A percentile compares a stretch with the other conserved stretches of the same genome.
These are phyloP conservation scores for Schizopygopsis pylzovi DNA, from an alignment of 2,797 vertebrate genomes.

Conservation along the genomic window DNA sequence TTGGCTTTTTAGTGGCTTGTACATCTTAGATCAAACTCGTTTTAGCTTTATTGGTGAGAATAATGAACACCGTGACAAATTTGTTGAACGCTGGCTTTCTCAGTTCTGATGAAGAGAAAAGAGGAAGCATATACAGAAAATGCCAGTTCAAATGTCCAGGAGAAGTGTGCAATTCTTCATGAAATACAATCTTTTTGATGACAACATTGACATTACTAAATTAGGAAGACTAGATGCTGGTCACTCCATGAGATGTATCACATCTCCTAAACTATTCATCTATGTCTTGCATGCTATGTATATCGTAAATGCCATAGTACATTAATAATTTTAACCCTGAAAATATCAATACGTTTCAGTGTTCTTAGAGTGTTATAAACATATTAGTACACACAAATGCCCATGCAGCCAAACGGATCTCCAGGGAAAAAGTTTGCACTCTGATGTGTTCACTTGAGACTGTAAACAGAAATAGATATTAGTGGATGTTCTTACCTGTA, in stretches of 20 bases:
- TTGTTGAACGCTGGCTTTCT: neutral
- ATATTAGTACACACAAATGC: neutral
- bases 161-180: constrained; percentile 34
- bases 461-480: constrained; percentile 43
- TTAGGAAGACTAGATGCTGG: constrained; percentile 39
- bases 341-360: constrained; percentile 1
- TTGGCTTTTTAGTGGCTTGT: neutral
- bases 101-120: neutral
- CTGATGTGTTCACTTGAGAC: constrained; percentile 4
- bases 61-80: neutral
- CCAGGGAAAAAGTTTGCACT: neutral
- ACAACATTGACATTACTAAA: constrained; percentile 50
- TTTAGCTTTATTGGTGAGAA: constrained; percentile 2
- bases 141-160: constrained; percentile 21
- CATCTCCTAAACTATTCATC: constrained; percentile 48
- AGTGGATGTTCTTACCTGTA: constrained; percentile 74
- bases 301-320: constrained; percentile 24
- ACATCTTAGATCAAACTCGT: constrained; percentile 33
- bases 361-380: neutral
- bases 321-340: constrained; percentile 5
- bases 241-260: constrained; percentile 48
- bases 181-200: constrained; percentile 53
- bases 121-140: neutral
- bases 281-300: constrained; percentile 25
- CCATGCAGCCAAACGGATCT: neutral